phyloP scores from a whole-genome alignment of 2,113 vertebrate genomes.

The Oncorhynchus kisutch region DNA sequence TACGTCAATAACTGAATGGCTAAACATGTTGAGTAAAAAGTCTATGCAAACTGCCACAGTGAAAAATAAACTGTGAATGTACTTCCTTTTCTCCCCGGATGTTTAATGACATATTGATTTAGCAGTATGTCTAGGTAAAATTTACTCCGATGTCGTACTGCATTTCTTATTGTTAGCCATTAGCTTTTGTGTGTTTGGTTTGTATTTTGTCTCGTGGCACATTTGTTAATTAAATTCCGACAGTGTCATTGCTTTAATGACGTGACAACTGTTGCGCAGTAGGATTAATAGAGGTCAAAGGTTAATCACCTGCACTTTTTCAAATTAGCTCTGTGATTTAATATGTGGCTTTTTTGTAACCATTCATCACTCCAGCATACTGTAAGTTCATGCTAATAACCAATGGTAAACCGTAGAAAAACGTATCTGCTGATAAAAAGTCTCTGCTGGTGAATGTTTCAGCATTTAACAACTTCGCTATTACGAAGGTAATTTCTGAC shows the following conservation, averaged over 20 bases:
- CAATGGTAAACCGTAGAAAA: not conserved
- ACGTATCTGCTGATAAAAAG: too few species aligned
- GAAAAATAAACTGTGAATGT: constrained; percentile 28
- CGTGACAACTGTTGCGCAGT: not conserved
- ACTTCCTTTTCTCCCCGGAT: constrained; percentile 9
- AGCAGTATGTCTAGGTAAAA: constrained; percentile 28
- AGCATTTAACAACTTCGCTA: too few species aligned
- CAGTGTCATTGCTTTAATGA: constrained; percentile 7
- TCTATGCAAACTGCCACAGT: constrained; percentile 23
- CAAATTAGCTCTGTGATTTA: constrained; percentile 44
- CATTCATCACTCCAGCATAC: not conserved
- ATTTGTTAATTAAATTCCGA: constrained; percentile 56
- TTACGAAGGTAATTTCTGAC: too few species aligned
- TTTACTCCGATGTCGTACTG: constrained; percentile 21
- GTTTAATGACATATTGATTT: constrained; percentile 52
- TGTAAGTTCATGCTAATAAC: not conserved
- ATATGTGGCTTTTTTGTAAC: not conserved
- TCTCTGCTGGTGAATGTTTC: too few species aligned
- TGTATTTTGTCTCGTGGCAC: constrained; percentile 35
- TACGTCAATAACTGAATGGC: not conserved
- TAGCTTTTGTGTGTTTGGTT: constrained; percentile 36
- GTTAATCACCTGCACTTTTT: constrained; percentile 23
- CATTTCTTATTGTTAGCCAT: constrained; percentile 43
- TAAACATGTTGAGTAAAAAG: constrained; percentile 28
- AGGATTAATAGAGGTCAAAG: constrained; percentile 1